Percentiles rank a stretch among this genome's conserved stretches.
These are phyloP conservation scores for Henricia sp. DNA, from an alignment of 53 echinoderm and acorn worm genomes.

Conservation along the genomic window DNA sequence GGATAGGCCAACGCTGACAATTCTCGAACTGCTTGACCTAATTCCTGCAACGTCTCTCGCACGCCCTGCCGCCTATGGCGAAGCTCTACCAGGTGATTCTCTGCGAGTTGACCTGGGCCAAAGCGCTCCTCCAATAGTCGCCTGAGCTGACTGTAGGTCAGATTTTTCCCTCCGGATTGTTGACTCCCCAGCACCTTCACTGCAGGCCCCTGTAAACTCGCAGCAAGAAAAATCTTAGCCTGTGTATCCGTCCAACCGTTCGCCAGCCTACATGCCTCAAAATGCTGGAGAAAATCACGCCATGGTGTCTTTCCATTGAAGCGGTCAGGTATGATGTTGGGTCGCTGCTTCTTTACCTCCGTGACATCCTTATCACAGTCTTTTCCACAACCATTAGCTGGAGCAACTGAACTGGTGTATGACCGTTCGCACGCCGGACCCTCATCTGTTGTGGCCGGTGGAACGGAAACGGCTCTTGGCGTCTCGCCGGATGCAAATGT, in stretches of 20 bases:
- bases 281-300: conserved; percentile 48
- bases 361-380: no score
- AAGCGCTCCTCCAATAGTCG: background rate
- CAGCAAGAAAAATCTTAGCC: conserved; percentile 40
- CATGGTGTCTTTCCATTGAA: conserved; percentile 53
- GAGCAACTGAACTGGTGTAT: no score
- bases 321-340: conserved; percentile 18
- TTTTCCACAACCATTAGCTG: no score
- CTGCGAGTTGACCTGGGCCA: conserved; percentile 22
- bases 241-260: conserved; percentile 50
- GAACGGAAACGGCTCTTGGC: no score
- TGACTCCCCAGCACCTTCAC: conserved; percentile 39
- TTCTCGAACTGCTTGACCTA: background rate
- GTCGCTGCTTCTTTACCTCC: no score
- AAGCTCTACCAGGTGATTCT: background rate
- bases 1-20: background rate
- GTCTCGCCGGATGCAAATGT: no score
- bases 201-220: conserved; percentile 42
- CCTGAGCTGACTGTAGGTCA: background rate
- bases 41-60: no score
- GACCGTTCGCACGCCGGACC: no score
- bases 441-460: no score
- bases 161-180: background rate
- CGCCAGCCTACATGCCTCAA: conserved; percentile 47
- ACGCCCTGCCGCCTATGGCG: conserved; percentile 10